phyloP scores from a whole-genome alignment of 2,888 invertebrate species.

The Dascillus cervinus region DNA sequence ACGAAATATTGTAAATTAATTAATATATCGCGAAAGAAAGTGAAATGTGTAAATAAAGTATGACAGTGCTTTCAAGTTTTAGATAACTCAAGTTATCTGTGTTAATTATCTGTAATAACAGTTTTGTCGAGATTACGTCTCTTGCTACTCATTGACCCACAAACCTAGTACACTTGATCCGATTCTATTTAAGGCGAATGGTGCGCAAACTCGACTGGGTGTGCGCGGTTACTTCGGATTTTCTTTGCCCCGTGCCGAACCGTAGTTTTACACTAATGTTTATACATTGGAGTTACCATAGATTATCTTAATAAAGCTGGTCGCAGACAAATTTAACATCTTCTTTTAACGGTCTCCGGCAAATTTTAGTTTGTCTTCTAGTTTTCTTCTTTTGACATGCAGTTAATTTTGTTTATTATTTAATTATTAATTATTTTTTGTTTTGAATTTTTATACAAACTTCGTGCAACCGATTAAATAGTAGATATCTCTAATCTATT shows the following conservation, averaged over 20 bases:
- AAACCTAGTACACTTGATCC: conserved; percentile 28
- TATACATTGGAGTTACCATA: too few relatives aligned
- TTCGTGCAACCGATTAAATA: too few relatives aligned
- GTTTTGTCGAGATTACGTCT: conserved; percentile 9
- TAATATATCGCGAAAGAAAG: too few relatives aligned
- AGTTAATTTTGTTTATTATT: too few relatives aligned
- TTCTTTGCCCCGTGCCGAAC: background rate
- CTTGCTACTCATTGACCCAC: conserved; percentile 24
- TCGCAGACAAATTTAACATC: conserved; percentile 8
- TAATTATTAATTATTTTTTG: too few relatives aligned
- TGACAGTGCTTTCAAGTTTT: conserved; percentile 8
- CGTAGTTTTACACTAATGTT: too few relatives aligned
- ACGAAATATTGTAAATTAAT: too few relatives aligned
- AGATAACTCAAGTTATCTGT: conserved; percentile 10
- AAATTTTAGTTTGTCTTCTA: too few relatives aligned
- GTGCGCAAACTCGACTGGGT: conserved; percentile 3
- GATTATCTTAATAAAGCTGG: conserved; percentile 14
- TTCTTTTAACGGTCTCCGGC: too few relatives aligned
- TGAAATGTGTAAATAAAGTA: conserved; percentile 4
- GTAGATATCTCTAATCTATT: too few relatives aligned
- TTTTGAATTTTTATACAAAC: too few relatives aligned
- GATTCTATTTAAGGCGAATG: conserved; percentile 6
- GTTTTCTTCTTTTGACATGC: too few relatives aligned
- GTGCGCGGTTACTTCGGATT: background rate
- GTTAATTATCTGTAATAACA: conserved; percentile 12